Percentiles rank a stretch among this genome's conserved stretches.
Conservation (phyloP, 2,113 vertebrate species). For the Lophotis ruficrista region DNA sequence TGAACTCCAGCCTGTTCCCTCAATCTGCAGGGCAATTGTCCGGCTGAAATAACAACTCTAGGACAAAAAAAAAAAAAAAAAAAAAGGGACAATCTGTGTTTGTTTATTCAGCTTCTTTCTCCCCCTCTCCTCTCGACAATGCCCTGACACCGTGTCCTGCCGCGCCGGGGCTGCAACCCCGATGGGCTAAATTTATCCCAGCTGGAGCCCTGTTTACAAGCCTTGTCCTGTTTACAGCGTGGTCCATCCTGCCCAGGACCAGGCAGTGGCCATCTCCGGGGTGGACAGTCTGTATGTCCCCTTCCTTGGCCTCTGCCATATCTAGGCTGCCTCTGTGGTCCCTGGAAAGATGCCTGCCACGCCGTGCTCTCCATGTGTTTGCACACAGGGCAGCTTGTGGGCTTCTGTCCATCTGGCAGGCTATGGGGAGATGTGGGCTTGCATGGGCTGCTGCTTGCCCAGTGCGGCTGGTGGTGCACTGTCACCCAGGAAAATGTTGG, state of each 20-base stretch:
- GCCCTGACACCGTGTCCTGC: slow-evolving; percentile 75
- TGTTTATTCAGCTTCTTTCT: slow-evolving; percentile 79
- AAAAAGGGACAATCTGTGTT: slow-evolving; percentile 47
- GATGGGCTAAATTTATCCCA: slow-evolving; percentile 75
- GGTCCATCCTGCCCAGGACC: slow-evolving; percentile 63
- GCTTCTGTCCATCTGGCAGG: neutral
- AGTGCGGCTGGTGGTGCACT: neutral
- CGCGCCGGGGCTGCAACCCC: slow-evolving; percentile 53
- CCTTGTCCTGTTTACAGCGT: slow-evolving; percentile 74
- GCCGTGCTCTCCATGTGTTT: neutral
- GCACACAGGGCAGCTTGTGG: neutral
- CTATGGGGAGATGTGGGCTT: neutral
- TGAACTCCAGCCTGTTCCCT: slow-evolving; percentile 38
- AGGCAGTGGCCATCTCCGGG: neutral
- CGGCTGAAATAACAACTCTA: slow-evolving; percentile 76
- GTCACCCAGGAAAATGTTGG: neutral
- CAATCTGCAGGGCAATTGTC: slow-evolving; percentile 65
- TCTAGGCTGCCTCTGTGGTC: neutral
- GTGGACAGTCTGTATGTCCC: neutral
- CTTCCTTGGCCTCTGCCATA: neutral
- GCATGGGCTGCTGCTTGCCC: neutral
- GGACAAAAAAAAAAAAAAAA: slow-evolving; percentile 22
- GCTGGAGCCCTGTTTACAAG: slow-evolving; percentile 81
- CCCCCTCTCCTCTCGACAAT: slow-evolving; percentile 68
- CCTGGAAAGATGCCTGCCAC: neutral